phyloP scores from a whole-genome alignment of 2,888 invertebrate genomes.

The Agriotes lineatus region DNA sequence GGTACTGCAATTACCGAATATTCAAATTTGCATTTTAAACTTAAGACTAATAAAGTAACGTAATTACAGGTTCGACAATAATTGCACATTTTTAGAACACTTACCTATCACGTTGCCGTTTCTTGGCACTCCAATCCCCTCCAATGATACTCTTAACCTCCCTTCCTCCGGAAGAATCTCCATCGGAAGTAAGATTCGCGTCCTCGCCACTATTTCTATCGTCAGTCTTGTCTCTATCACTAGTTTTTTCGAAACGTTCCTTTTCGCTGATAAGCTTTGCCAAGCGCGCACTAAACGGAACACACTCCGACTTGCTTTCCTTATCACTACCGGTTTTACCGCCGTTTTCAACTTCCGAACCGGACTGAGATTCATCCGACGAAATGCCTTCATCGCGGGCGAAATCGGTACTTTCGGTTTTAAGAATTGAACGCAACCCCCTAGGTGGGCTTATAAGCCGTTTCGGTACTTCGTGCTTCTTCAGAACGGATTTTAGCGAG shows the following conservation, averaged over 20 bases:
- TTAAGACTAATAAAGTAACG: too few species aligned
- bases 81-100: too few species aligned
- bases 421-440: constrained; percentile 43
- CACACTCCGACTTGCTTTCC: constrained; percentile 14
- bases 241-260: not conserved
- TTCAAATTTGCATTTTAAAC: too few species aligned
- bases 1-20: too few species aligned
- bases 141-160: constrained; percentile 74
- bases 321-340: constrained; percentile 32
- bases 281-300: constrained; percentile 9
- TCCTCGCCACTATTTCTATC: constrained; percentile 42
- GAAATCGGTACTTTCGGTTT: constrained; percentile 53
- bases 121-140: constrained; percentile 64
- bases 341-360: constrained; percentile 53
- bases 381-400: constrained; percentile 64
- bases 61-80: too few species aligned
- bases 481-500: constrained; percentile 50
- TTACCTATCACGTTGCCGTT: constrained; percentile 67
- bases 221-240: constrained; percentile 6
- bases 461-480: constrained; percentile 34
- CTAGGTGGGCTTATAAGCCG: not conserved
- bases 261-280: not conserved
- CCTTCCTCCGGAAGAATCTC: constrained; percentile 75
- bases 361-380: constrained; percentile 61
- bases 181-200: constrained; percentile 65